Evolutionary conservation across 2,888 invertebrate species (phyloP), one percentile per base, ranked within the genome.

Genomic region (Dimorphilus gyrociliatus): DNA sequence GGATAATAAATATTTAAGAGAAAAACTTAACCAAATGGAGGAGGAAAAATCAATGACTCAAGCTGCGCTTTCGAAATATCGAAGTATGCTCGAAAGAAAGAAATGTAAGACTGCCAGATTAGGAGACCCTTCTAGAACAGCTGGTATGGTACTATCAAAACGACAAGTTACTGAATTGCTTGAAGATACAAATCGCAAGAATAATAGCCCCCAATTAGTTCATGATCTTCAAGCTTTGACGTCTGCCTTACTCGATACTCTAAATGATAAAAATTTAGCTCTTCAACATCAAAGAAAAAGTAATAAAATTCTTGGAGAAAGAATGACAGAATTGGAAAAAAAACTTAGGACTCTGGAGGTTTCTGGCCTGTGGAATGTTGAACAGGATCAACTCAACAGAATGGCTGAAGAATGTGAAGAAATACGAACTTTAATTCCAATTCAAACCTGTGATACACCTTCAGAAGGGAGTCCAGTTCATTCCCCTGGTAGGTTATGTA

Each of bases 241-340:
- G 42, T 65, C 76, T 30, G 80, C 80, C 4, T 63, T 85, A 23
- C 67, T 84, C 46, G 84, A 85, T 55, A 74, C 81, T 27, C 66
- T 84, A 21, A 80, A 78, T 60, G 84, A 85, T 53, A 84, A 84
- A 63, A 78, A 76, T 28, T 67, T 80, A 35, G 81, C 81, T 1
- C 61, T 84, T 17, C 74, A 75, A 38, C 84, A 84, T 64, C 82
- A 82, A 48, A 73, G 78, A 48, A 79, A 80, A 63, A 77, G 82
- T 4, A 85, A 84, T 60, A 78, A 75, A 64, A 78, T 82, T 42
- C 64, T 84, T 33, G 82, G 81, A 1, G 71, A 72, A 36, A 70
- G 81, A 60, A 76, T 84, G 45, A 71, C 75, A n/a, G 81, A 82
- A 60, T 63, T 84, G 27, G 81, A 82, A 42, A 75, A 74, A 51